These are phyloP conservation scores for Drosophila pseudotalamancana DNA, from an alignment of 2,888 invertebrate species.

Conservation along the genomic window DNA sequence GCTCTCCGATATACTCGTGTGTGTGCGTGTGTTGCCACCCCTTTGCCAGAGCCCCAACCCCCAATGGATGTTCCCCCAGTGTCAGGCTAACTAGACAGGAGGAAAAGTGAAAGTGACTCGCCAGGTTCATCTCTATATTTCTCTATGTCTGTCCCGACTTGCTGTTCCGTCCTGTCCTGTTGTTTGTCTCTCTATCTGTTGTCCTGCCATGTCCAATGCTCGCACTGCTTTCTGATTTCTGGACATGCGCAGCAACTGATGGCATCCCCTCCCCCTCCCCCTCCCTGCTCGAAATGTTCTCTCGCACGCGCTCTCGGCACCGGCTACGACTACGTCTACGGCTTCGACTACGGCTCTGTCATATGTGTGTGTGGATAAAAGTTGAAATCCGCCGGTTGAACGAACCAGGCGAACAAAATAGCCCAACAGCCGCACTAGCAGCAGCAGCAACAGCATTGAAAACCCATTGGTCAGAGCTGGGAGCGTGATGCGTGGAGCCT, in stretches of 20 bases:
- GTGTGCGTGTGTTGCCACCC: constrained; percentile 37
- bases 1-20: constrained; percentile 13
- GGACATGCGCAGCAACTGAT: constrained; percentile 42
- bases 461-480: constrained; percentile 63
- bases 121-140: constrained; percentile 23
- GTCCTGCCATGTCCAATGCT: constrained; percentile 48
- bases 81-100: constrained; percentile 34
- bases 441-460: constrained; percentile 66
- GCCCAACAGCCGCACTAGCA: constrained; percentile 43
- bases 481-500: constrained; percentile 6
- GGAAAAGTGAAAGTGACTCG: constrained; percentile 65
- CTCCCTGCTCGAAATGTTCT: neutral
- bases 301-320: constrained; percentile 28
- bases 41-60: constrained; percentile 18
- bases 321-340: constrained; percentile 20
- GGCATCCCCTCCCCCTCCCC: neutral
- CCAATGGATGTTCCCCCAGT: neutral
- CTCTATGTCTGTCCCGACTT: constrained; percentile 3
- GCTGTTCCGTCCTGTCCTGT: too few relatives aligned
- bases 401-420: constrained; percentile 67
- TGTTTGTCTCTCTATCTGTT: constrained; percentile 35
- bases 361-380: constrained; percentile 49
- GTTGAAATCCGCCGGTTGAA: constrained; percentile 69
- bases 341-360: constrained; percentile 1
- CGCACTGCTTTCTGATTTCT: constrained; percentile 21